phyloP scores from a whole-genome alignment of 1,140 invertebrate species.

The Drosophila willistoni region DNA sequence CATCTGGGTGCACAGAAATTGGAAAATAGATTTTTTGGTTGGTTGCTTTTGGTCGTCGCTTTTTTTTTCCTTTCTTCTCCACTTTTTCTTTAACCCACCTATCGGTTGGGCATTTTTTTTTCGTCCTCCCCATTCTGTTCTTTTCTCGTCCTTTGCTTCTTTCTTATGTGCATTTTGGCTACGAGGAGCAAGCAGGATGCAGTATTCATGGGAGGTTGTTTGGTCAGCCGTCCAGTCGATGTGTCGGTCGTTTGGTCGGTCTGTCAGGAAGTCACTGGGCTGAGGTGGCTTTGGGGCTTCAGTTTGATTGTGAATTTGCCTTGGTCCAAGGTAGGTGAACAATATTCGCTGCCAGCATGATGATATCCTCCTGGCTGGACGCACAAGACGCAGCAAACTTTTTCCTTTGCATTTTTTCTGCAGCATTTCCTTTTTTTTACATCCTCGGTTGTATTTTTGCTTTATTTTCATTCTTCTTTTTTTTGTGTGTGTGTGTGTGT shows the following conservation, averaged over 20 bases:
- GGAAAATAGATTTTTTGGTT: slow-evolving; percentile 82
- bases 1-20: slow-evolving; percentile 69
- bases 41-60: slow-evolving; percentile 65
- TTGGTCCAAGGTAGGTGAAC: slow-evolving; percentile 51
- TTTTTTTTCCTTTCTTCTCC: slow-evolving; percentile 35
- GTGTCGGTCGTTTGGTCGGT: slow-evolving; percentile 19
- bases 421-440: slow-evolving; percentile 51
- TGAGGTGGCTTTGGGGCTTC: slow-evolving; percentile 34
- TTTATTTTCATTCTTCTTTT: slow-evolving; percentile 8
- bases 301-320: slow-evolving; percentile 40
- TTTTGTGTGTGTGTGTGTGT: slow-evolving; percentile 2
- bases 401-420: slow-evolving; percentile 53
- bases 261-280: slow-evolving; percentile 60
- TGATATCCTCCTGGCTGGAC: slow-evolving; percentile 13
- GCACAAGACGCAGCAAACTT: slow-evolving; percentile 51
- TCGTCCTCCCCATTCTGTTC: slow-evolving; percentile 1
- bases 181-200: slow-evolving; percentile 36
- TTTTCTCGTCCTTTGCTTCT: slow-evolving; percentile 24
- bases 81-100: slow-evolving; percentile 41
- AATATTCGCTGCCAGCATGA: slow-evolving; percentile 39
- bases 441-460: not conserved
- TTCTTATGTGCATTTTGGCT: slow-evolving; percentile 19
- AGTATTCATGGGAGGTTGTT: slow-evolving; percentile 29
- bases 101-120: slow-evolving; percentile 15
- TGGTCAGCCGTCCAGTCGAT: slow-evolving; percentile 41